Evolutionary conservation across 2,888 invertebrate species (phyloP), one percentile per base, ranked within the genome.

Genomic region (Agrotis clavis): DNA sequence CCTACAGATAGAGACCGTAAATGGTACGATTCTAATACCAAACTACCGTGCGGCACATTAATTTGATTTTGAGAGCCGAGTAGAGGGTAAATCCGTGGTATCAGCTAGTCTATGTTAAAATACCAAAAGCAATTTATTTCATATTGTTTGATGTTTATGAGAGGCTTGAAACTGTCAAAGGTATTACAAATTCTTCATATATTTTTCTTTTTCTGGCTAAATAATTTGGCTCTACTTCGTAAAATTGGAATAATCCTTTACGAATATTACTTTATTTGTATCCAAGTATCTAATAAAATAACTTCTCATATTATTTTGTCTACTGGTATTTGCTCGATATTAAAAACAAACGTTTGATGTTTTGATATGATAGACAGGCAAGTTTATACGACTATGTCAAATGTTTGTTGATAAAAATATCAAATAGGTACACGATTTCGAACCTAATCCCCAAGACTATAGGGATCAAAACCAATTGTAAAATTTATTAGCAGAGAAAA

Each of bases 181-280:
- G 48, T 9, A 14, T 30, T 21, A 50, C 11, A 57, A 30, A 45
- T 50, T 63, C 35, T 57, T 57, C 30, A 14, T 30, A 14, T 41
- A 9, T 57, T 68, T 56, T 25, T 47, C 1, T 61, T 50, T 35
- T 54, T 56, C n/a, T 70, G 14, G 3, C 11, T 18, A 13, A 57
- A 21, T 56, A 62, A 70, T 63, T n/a, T 63, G 63, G 45, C n/a
- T 25, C 1, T 61, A 7, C 56, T 63, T 62, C 18, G n/a, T 21
- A 56, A 50, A 13, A 25, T 18, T 13, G 13, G 30, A 59, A 30
- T 19, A 54, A 56, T n/a, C 19, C 5, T 41, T 19, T 19, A n/a
- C 62, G 56, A 71, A 50, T 70, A 30, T 41, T 7, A 70, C 21
- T 30, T 13, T 19, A 11, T n/a, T n/a, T 18, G 18, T 35, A 25